Conservation (phyloP, 2,113 vertebrate species). For the Anolis carolinensis region DNA sequence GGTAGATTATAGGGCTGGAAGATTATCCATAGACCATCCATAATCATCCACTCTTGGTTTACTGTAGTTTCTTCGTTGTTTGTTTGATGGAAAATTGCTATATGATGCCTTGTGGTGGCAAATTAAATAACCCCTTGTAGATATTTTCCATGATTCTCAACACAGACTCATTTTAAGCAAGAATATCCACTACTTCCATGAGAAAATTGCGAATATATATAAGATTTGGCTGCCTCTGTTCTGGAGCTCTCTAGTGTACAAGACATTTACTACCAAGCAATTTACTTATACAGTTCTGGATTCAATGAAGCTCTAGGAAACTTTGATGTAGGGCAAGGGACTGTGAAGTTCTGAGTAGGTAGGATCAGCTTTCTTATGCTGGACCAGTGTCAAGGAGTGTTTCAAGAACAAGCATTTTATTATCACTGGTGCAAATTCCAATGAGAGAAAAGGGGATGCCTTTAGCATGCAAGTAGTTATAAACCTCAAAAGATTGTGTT, state of each 20-base stretch:
- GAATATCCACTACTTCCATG: neutral
- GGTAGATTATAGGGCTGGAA: too few species aligned
- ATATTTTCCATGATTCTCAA: fast-evolving
- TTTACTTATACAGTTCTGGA: constrained; percentile 3
- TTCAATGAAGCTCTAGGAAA: neutral
- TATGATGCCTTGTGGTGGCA: neutral
- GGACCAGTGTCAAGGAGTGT: constrained; percentile 20
- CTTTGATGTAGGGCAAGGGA: neutral
- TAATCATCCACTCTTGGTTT: too few species aligned
- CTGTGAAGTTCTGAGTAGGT: constrained; percentile 12
- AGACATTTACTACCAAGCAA: neutral
- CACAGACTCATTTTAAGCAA: neutral
- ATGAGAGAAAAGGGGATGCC: constrained; percentile 35
- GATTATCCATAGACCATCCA: too few species aligned
- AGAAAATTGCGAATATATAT: fast-evolving
- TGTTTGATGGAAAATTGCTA: neutral
- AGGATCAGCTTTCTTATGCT: constrained; percentile 21
- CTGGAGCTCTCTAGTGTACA: neutral
- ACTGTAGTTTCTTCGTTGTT: too few species aligned
- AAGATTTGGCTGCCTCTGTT: neutral
- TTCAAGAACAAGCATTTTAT: constrained; percentile 65
- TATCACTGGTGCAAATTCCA: constrained; percentile 35
- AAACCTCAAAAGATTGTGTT: constrained; percentile 35
- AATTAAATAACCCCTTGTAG: fast-evolving
- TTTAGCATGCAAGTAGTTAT: constrained; percentile 36